A percentile compares a stretch with the other conserved stretches of the same genome.
phyloP scores from a whole-genome alignment of 92 coral and sea anemone species.

The Siderastrea radians region DNA sequence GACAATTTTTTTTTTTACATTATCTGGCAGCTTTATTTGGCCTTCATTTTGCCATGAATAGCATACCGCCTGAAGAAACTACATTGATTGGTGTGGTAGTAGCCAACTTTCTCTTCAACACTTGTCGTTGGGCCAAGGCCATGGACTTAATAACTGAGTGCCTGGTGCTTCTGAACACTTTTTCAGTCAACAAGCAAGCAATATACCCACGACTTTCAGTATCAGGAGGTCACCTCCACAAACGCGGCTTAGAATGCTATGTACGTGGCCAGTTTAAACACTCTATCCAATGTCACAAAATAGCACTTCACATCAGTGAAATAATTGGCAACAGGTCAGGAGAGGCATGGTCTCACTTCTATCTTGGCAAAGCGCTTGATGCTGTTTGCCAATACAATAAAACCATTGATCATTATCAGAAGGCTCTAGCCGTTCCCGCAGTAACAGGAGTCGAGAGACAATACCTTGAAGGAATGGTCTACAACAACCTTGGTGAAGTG shows the following conservation, averaged over 20 bases:
- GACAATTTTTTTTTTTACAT: too few relatives aligned
- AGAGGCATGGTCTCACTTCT: constrained; percentile 8
- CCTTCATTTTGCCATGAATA: constrained; percentile 9
- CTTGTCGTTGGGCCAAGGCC: not conserved
- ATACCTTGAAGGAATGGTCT: not conserved
- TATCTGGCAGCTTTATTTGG: too few relatives aligned
- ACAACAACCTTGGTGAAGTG: constrained; percentile 4
- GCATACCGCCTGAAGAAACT: not conserved
- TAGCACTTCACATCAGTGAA: not conserved
- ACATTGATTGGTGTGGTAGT: not conserved
- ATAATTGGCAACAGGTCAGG: not conserved
- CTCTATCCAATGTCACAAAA: not conserved
- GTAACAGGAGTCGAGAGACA: not conserved
- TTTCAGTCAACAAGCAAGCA: too few relatives aligned
- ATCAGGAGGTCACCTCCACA: too few relatives aligned
- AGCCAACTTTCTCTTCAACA: not conserved
- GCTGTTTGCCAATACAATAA: not conserved
- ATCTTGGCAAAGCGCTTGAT: not conserved
- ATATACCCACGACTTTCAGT: too few relatives aligned
- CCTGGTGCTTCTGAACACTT: not conserved
- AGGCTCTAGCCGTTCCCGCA: not conserved
- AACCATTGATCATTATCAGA: not conserved
- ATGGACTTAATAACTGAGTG: not conserved
- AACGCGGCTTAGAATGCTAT: not conserved
- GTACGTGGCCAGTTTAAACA: not conserved